A percentile compares a stretch with the other conserved stretches of the same genome.
Conservation (phyloP, 1,140 invertebrate genomes). For the Drosophila guanche region DNA sequence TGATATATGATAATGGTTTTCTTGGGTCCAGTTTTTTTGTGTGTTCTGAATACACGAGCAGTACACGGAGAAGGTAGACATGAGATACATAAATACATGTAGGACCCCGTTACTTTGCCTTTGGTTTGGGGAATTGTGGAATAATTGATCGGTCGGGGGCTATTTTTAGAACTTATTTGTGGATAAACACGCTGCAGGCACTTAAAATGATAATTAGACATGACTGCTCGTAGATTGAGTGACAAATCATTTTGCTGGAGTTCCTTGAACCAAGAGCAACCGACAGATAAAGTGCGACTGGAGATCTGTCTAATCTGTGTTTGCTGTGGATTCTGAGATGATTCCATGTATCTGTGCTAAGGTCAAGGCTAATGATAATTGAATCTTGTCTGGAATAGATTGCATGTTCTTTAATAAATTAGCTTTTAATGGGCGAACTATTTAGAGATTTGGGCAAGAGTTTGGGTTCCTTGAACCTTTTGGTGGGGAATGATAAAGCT, state of each 20-base stretch:
- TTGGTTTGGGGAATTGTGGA: background rate
- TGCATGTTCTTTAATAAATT: background rate
- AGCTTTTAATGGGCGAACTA: background rate
- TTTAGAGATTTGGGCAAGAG: background rate
- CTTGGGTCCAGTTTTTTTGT: constrained; percentile 8
- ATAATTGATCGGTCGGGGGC: background rate
- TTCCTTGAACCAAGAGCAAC: constrained; percentile 11
- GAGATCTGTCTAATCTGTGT: too few species aligned
- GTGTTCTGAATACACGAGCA: background rate
- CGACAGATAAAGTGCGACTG: too few species aligned
- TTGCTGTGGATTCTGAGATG: too few species aligned
- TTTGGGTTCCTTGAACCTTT: constrained; percentile 8
- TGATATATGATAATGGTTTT: constrained; percentile 68
- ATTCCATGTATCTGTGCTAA: background rate
- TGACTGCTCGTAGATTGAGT: constrained; percentile 3
- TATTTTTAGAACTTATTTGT: constrained; percentile 23
- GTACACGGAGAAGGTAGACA: constrained; percentile 6
- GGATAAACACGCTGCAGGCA: background rate
- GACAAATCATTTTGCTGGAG: constrained; percentile 6
- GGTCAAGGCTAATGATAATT: constrained; percentile 24
- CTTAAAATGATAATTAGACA: constrained; percentile 22
- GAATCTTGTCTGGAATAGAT: background rate
- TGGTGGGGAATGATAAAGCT: background rate
- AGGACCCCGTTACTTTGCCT: constrained; percentile 14
- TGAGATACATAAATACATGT: background rate